Evolutionary conservation across 2,888 invertebrate species (phyloP), one percentile per base, ranked within the genome.

Genomic region (Hypomecis atomaria): DNA sequence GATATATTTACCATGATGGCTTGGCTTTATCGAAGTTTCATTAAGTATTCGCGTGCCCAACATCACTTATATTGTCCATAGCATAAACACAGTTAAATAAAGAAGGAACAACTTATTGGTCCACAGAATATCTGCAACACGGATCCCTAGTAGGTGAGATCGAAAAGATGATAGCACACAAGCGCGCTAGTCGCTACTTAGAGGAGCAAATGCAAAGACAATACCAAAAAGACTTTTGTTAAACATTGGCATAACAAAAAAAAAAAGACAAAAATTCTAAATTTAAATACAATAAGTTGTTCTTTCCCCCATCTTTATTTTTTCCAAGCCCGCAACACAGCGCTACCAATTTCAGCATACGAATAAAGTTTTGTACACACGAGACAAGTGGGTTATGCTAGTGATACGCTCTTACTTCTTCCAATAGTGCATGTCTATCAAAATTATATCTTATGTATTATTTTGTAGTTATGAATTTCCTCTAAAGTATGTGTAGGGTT

Each of bases 271-370:
- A 61, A 38, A 38, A 38, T 63, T 65, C 60, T 42, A 65, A 65
- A 65, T 65, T 65, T 23, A 62, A 59, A 64, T 58, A 63, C 67
- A 68, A 68, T 74, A 78, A 79, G 81, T 84, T 83, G 84, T 84
- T 84, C 83, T 81, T 83, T 78, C 81, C 73, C 68, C 66, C 61
- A 69, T 73, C 66, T 78, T 78, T 77, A 72, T 71, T 70, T 78
- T 72, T 78, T 79, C 72, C 72, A 70, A 72, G 74, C 75, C 81
- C 82, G 82, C 83, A 80, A 76, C 84, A 80, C 85, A 82, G 86
- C 87, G 88, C 85, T 78, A 80, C 83, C 81, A 64, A 69, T 65
- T 69, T 69, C 65, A 65, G 49, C 59, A 67, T 61, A n/a, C 47
- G 42, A 56, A 33, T 59, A 52, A 62, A 62, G 49, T 66, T 57